Percentiles rank a stretch among this genome's conserved stretches.
Evolutionary conservation across 2,113 vertebrate species (phyloP).

Genomic region (Heloderma charlesbogerti): DNA sequence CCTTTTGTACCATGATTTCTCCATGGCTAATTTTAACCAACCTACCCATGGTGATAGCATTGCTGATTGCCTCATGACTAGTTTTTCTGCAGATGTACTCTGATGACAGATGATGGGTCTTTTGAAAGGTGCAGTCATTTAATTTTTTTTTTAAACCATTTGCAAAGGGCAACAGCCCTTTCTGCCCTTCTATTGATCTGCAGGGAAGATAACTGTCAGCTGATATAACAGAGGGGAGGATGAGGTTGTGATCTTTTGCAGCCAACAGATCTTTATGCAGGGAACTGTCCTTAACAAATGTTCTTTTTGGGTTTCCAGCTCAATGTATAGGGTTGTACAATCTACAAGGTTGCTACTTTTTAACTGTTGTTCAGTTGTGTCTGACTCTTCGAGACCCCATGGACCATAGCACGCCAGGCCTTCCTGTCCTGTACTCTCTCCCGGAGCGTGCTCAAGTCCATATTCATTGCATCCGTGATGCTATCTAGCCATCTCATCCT

Average conservation of each 20-base stretch:
- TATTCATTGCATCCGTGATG: too few species aligned
- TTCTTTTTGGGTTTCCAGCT: neutral
- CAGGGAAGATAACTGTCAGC: neutral
- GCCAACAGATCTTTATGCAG: neutral
- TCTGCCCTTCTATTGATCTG: neutral
- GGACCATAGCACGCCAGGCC: too few species aligned
- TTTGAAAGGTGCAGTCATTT: neutral
- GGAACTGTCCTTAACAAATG: neutral
- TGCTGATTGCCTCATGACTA: neutral
- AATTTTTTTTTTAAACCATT: neutral
- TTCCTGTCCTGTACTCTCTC: too few species aligned
- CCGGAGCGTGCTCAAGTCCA: too few species aligned
- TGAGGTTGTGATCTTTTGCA: neutral
- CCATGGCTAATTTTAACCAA: neutral
- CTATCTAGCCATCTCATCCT: too few species aligned
- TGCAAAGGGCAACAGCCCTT: neutral
- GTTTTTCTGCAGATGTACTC: neutral
- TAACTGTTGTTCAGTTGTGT: too few species aligned
- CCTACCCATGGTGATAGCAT: neutral
- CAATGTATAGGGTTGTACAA: neutral
- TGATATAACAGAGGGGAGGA: neutral
- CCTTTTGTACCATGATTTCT: neutral
- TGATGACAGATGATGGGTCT: neutral
- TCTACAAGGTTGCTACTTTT: neutral
- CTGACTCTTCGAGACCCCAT: too few species aligned